These are phyloP conservation scores for Drosophila prolongata DNA, from an alignment of 2,888 invertebrate genomes.

Conservation along the genomic window DNA sequence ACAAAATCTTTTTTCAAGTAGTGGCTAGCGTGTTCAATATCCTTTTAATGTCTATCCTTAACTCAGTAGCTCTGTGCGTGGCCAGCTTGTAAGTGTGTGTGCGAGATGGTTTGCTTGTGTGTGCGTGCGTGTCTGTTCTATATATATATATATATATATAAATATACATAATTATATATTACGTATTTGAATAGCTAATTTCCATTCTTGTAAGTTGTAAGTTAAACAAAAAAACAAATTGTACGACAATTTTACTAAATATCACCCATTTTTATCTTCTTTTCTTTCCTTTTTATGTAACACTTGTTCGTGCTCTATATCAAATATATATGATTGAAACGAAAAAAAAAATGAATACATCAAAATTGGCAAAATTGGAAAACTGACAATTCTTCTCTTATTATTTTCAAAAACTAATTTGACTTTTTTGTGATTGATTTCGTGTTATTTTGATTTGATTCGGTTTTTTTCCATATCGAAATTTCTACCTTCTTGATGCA, in stretches of 20 bases:
- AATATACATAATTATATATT: slow-evolving; percentile 30
- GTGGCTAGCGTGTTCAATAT: slow-evolving; percentile 73
- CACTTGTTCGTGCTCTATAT: slow-evolving; percentile 79
- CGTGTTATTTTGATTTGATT: slow-evolving; percentile 34
- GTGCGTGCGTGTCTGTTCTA: slow-evolving; percentile 46
- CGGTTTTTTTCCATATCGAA: slow-evolving; percentile 15
- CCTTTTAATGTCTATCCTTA: slow-evolving; percentile 71
- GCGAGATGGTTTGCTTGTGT: slow-evolving; percentile 40
- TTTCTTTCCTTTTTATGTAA: slow-evolving; percentile 79
- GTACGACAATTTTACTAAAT: slow-evolving; percentile 78
- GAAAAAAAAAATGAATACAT: slow-evolving; percentile 61
- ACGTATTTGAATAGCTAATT: slow-evolving; percentile 65
- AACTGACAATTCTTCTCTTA: slow-evolving; percentile 63
- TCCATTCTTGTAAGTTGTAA: slow-evolving; percentile 76
- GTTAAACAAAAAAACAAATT: slow-evolving; percentile 59
- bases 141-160: slow-evolving; percentile 39
- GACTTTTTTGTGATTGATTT: slow-evolving; percentile 44
- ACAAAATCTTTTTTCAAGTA: slow-evolving; percentile 61
- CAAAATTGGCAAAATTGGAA: slow-evolving; percentile 81
- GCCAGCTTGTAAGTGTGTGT: slow-evolving; percentile 49
- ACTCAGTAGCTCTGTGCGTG: slow-evolving; percentile 64
- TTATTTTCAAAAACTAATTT: slow-evolving; percentile 39
- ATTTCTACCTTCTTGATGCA: slow-evolving; percentile 36
- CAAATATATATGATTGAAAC: slow-evolving; percentile 71
- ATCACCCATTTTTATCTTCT: slow-evolving; percentile 81